Percentiles rank a stretch among this genome's conserved stretches.
These are phyloP conservation scores for Rhagonycha lutea DNA, from an alignment of 2,888 invertebrate species.

Conservation along the genomic window DNA sequence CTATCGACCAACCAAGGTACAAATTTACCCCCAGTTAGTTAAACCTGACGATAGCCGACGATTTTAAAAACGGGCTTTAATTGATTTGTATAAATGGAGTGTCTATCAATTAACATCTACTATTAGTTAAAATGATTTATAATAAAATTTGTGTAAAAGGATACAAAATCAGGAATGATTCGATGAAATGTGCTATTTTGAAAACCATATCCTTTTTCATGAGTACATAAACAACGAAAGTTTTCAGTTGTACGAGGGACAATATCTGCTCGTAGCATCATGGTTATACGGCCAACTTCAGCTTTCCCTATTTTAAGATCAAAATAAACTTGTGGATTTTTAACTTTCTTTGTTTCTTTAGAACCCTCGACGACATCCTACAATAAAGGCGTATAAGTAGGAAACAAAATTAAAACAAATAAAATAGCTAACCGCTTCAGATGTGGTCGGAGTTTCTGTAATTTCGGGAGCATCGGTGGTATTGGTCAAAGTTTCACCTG, in stretches of 20 bases:
- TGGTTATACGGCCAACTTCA: constrained; percentile 86
- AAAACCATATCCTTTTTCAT: constrained; percentile 96
- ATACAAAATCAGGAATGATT: constrained; percentile 98
- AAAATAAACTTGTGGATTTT: constrained; percentile 93
- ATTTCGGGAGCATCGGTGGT: constrained; percentile 54
- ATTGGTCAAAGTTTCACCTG: constrained; percentile 79
- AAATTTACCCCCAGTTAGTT: too few species aligned
- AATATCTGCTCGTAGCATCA: constrained; percentile 89
- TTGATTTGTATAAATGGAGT: too few species aligned
- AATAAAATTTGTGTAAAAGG: constrained; percentile 54
- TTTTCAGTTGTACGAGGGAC: constrained; percentile 96
- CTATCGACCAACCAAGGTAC: too few species aligned
- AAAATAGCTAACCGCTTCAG: constrained; percentile 22
- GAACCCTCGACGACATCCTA: constrained; percentile 30
- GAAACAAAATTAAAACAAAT: neutral
- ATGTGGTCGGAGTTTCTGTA: constrained; percentile 45
- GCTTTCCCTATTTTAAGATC: constrained; percentile 91
- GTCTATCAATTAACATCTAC: neutral
- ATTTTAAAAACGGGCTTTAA: too few species aligned
- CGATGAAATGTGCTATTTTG: constrained; percentile 90
- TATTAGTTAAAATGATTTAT: constrained; percentile 11
- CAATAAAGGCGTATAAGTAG: neutral
- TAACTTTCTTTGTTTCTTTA: constrained; percentile 55
- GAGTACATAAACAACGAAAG: constrained; percentile 89
- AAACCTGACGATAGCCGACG: too few species aligned